Percentiles rank a stretch among this genome's conserved stretches.
phyloP scores from a whole-genome alignment of 2,113 vertebrate species.

The Dicaeum eximium region DNA sequence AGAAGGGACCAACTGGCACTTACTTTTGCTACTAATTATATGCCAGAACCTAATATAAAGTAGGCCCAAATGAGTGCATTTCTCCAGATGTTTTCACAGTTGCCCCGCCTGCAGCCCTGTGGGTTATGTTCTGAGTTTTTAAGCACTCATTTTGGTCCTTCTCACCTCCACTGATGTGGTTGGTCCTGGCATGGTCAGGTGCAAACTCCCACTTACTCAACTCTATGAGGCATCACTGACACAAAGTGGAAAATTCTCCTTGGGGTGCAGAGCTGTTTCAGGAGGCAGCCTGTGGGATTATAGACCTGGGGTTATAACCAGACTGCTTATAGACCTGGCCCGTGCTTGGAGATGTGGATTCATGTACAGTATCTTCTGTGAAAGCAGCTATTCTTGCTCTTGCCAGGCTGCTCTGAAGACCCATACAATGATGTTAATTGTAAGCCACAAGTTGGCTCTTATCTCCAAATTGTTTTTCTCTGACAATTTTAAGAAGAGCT shows the following conservation, averaged over 20 bases:
- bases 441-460: conserved; percentile 45
- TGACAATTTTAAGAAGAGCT: conserved; percentile 54
- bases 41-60: background rate
- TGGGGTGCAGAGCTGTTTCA: background rate
- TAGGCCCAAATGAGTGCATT: background rate
- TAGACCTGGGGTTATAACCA: too few species aligned
- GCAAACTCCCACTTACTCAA: background rate
- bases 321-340: background rate
- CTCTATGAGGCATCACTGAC: background rate
- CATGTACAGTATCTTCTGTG: background rate
- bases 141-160: background rate
- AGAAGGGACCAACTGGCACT: background rate
- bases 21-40: background rate
- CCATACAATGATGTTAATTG: conserved; percentile 43
- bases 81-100: background rate
- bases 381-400: conserved; percentile 39
- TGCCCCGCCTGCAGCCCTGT: background rate
- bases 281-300: background rate
- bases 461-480: conserved; percentile 51
- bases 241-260: background rate
- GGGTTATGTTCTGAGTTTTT: background rate
- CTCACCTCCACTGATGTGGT: background rate
- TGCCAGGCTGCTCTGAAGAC: conserved; percentile 1
- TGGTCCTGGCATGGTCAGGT: background rate
- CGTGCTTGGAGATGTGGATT: background rate